Evolutionary conservation across 2,888 invertebrate genomes (phyloP).

Genomic region (Rutpela maculata): DNA sequence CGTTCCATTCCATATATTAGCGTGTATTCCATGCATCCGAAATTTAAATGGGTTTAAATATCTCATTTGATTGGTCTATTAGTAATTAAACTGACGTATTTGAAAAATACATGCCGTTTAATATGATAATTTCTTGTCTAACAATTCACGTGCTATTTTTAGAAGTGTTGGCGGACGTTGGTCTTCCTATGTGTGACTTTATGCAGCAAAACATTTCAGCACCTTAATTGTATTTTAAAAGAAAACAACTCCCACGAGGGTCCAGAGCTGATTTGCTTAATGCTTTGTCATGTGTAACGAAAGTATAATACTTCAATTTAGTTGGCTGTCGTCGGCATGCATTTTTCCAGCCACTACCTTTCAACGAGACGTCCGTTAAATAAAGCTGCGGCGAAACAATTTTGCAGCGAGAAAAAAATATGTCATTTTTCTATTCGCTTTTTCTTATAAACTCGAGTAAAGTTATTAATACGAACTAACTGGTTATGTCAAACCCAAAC

Average conservation of each 20-base stretch:
- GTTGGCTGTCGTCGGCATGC: conserved; percentile 73
- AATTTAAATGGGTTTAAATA: too few relatives aligned
- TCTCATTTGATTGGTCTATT: too few relatives aligned
- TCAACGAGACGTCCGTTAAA: conserved; percentile 66
- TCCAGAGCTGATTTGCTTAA: conserved; percentile 70
- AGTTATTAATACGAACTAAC: conserved; percentile 76
- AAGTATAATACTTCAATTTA: conserved; percentile 73
- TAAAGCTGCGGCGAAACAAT: conserved; percentile 70
- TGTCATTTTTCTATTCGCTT: conserved; percentile 74
- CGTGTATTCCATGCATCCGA: too few relatives aligned
- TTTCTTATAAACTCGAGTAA: conserved; percentile 72
- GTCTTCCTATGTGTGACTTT: conserved; percentile 17
- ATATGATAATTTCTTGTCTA: conserved; percentile 8
- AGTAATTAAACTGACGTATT: not conserved
- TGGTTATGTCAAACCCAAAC: conserved; percentile 76
- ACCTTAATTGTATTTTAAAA: conserved; percentile 65
- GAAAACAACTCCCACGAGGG: conserved; percentile 60
- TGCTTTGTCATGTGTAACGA: conserved; percentile 70
- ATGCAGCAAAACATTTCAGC: conserved; percentile 44
- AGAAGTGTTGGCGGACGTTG: conserved; percentile 24
- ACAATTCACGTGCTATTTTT: conserved; percentile 19
- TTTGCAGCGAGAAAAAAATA: conserved; percentile 70
- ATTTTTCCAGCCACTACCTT: conserved; percentile 73
- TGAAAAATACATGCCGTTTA: not conserved
- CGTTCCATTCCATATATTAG: too few relatives aligned